Evolutionary conservation across 2,888 invertebrate species (phyloP).

Genomic region (Drosophila limbata): DNA sequence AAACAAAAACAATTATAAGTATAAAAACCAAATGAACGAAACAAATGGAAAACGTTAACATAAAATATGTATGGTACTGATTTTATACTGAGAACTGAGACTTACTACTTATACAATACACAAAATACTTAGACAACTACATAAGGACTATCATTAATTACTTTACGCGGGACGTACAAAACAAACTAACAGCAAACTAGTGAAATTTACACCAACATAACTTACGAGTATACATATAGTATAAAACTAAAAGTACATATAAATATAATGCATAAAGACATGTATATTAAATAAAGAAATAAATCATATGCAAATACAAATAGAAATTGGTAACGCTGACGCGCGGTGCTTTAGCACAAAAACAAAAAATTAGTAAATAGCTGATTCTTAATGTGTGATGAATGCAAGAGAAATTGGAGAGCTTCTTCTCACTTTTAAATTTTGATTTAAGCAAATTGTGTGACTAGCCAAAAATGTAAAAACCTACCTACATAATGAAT

Average conservation of each 20-base stretch:
- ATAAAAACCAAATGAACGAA: slow-evolving; percentile 40
- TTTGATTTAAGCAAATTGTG: slow-evolving; percentile 10
- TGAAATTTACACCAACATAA: slow-evolving; percentile 68
- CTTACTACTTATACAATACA: slow-evolving; percentile 73
- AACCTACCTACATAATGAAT: slow-evolving; percentile 5
- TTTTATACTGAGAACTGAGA: slow-evolving; percentile 82
- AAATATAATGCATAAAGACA: slow-evolving; percentile 38
- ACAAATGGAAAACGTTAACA: slow-evolving; percentile 61
- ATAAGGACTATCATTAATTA: slow-evolving; percentile 68
- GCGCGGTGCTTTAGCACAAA: slow-evolving; percentile 70
- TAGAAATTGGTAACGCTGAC: slow-evolving; percentile 65
- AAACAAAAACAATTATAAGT: slow-evolving; percentile 42
- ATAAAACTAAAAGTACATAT: slow-evolving; percentile 26
- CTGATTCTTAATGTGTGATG: not conserved
- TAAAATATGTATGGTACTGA: slow-evolving; percentile 78
- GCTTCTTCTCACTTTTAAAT: not conserved
- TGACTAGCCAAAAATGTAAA: slow-evolving; percentile 5
- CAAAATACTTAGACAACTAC: slow-evolving; percentile 53
- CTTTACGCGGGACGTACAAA: slow-evolving; percentile 61
- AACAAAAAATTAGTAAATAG: slow-evolving; percentile 4
- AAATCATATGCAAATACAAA: slow-evolving; percentile 18
- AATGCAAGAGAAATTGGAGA: slow-evolving; percentile 7
- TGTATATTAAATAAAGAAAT: slow-evolving; percentile 37
- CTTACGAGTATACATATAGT: slow-evolving; percentile 5
- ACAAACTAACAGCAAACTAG: slow-evolving; percentile 69